A percentile compares a stretch with the other conserved stretches of the same genome.
phyloP scores from a whole-genome alignment of 2,888 invertebrate species.

The Celastrina argiolus region DNA sequence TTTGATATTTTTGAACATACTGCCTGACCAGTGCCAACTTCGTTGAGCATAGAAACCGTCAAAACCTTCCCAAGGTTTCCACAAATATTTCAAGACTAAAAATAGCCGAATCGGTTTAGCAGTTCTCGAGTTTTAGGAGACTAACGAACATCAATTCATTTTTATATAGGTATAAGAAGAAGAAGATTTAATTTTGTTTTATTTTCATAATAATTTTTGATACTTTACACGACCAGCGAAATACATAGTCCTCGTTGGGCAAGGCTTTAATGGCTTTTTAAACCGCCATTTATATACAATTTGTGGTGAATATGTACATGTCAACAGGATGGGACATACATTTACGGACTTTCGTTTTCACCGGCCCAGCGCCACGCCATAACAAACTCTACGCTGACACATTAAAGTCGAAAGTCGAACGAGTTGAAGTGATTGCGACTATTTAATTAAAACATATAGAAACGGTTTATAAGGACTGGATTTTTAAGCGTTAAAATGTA shows the following conservation, averaged over 20 bases:
- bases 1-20: too few species aligned
- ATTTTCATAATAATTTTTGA: too few species aligned
- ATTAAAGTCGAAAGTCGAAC: background rate
- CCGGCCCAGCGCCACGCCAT: background rate
- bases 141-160: too few species aligned
- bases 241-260: background rate
- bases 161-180: too few species aligned
- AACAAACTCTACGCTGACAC: background rate
- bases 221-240: too few species aligned
- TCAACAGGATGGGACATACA: slow-evolving; percentile 12
- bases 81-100: too few species aligned
- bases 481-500: background rate
- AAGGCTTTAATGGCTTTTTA: background rate
- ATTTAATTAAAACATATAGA: background rate
- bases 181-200: too few species aligned
- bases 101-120: too few species aligned
- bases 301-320: slow-evolving; percentile 8
- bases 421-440: background rate
- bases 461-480: background rate
- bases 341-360: slow-evolving; percentile 15
- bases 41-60: too few species aligned
- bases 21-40: too few species aligned
- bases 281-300: background rate
- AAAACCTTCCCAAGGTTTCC: too few species aligned
- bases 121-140: too few species aligned